These are phyloP conservation scores for Candoia aspera DNA, from an alignment of 2,113 vertebrate species.

Conservation along the genomic window DNA sequence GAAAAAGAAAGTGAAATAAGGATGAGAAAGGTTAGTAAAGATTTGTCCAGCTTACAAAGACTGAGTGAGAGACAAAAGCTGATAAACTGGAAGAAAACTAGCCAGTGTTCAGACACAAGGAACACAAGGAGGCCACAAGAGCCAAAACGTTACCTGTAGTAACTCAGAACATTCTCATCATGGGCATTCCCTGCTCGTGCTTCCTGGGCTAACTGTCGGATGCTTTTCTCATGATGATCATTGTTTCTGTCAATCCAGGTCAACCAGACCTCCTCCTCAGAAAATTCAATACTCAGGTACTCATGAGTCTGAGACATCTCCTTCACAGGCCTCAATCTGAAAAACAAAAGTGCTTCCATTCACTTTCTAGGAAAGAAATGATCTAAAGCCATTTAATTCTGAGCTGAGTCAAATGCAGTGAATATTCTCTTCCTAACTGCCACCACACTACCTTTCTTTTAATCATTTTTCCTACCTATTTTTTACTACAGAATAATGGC, in stretches of 20 bases:
- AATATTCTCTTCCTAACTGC: not conserved
- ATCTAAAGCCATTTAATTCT: not conserved
- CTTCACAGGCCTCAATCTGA: slow-evolving; percentile 86
- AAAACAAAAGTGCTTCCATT: not conserved
- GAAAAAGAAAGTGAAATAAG: not conserved
- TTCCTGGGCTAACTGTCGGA: slow-evolving; percentile 92
- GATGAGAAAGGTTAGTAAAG: not conserved
- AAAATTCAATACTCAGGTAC: slow-evolving; percentile 89
- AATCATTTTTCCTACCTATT: not conserved
- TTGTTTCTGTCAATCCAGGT: slow-evolving; percentile 91
- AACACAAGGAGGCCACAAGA: not conserved
- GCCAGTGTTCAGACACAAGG: not conserved
- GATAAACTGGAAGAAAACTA: not conserved
- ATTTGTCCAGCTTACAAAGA: not conserved
- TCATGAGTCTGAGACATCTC: slow-evolving; percentile 79
- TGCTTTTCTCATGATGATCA: slow-evolving; percentile 88
- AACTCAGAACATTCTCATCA: slow-evolving; percentile 92
- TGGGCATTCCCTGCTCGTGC: slow-evolving; percentile 92
- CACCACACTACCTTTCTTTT: not conserved
- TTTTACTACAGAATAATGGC: not conserved
- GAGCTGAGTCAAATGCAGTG: not conserved
- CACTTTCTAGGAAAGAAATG: not conserved
- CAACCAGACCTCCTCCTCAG: slow-evolving; percentile 95
- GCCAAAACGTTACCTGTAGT: slow-evolving; percentile 85
- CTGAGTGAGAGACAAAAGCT: not conserved